phyloP scores from a whole-genome alignment of 2,113 vertebrate genomes.

The Nesogale talazaci region DNA sequence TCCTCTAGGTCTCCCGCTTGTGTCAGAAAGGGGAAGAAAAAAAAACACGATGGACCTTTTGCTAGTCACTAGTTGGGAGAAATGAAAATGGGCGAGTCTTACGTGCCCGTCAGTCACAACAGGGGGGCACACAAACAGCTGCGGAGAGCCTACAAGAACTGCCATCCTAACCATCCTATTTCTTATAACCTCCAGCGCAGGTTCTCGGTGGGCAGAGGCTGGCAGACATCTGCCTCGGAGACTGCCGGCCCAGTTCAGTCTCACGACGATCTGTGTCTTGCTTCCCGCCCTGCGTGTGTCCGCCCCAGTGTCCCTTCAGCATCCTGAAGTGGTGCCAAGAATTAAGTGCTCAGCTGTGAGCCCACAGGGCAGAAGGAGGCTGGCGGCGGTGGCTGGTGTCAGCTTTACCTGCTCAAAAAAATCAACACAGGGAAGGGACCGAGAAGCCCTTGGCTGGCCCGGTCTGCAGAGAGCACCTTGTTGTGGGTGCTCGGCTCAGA shows the following conservation, averaged over 20 bases:
- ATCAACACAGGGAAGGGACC: neutral
- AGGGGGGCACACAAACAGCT: neutral
- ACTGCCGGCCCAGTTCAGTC: too few species aligned
- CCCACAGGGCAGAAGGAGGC: neutral
- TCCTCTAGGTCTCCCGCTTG: neutral
- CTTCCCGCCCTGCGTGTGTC: too few species aligned
- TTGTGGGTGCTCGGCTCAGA: neutral
- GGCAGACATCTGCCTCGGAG: too few species aligned
- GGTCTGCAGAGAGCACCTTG: neutral
- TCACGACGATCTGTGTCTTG: too few species aligned
- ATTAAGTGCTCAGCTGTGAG: too few species aligned
- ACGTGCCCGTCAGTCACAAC: neutral
- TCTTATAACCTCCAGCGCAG: too few species aligned
- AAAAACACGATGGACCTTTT: neutral
- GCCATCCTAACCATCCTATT: too few species aligned
- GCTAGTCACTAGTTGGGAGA: neutral
- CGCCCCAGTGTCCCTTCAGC: too few species aligned
- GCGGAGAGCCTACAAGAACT: neutral
- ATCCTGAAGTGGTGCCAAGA: too few species aligned
- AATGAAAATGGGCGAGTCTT: neutral
- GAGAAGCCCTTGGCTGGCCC: neutral
- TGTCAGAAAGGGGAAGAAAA: neutral
- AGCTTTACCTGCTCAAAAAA: neutral
- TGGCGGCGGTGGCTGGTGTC: neutral
- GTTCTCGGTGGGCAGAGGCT: too few species aligned